These are phyloP conservation scores for Cotesia vestalis DNA, from an alignment of 1,140 invertebrate genomes.

Conservation along the genomic window DNA sequence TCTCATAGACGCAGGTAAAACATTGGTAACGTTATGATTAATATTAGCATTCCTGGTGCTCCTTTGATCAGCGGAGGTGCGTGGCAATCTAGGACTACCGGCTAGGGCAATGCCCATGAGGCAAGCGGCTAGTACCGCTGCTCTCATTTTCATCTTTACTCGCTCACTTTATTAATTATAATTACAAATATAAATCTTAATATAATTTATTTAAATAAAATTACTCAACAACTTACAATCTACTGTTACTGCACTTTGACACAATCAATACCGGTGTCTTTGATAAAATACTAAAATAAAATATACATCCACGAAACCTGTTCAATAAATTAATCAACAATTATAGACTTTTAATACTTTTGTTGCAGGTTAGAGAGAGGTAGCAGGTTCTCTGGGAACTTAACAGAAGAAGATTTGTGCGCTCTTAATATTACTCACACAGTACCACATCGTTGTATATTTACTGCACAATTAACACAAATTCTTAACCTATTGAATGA, in stretches of 20 bases:
- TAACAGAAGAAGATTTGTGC: background rate
- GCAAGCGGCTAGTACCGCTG: constrained; percentile 56
- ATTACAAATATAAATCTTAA: background rate
- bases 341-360: background rate
- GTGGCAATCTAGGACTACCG: constrained; percentile 59
- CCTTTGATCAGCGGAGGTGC: constrained; percentile 61
- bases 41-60: constrained; percentile 55
- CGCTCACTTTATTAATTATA: constrained; percentile 15
- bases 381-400: background rate
- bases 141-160: constrained; percentile 50
- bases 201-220: too few species aligned
- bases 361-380: background rate
- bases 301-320: background rate
- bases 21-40: constrained; percentile 50
- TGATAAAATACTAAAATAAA: too few species aligned
- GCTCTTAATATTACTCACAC: background rate
- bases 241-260: background rate
- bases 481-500: background rate
- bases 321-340: background rate
- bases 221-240: too few species aligned
- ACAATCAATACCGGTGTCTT: too few species aligned
- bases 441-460: background rate
- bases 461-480: background rate
- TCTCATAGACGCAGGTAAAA: constrained; percentile 49
- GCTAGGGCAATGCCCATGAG: constrained; percentile 56